Evolutionary conservation across 1,140 invertebrate species (phyloP), one percentile per base, ranked within the genome.

Genomic region (Zeugodacus cucurbitae): DNA sequence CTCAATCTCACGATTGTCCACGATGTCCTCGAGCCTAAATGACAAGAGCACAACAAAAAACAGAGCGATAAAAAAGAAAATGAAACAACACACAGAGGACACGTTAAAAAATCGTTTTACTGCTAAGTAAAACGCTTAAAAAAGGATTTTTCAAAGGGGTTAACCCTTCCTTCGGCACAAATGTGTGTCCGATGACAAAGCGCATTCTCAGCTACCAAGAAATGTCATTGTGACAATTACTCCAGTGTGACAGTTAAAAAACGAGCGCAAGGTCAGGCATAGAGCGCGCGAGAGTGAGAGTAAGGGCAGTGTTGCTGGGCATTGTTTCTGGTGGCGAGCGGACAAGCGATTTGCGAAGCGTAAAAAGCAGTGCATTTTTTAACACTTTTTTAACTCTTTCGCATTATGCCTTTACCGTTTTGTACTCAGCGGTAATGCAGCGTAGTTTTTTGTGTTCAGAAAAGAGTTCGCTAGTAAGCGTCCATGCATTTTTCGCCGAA

Each of bases 301-400:
- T 22, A n/a, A n/a, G 20, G 22, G n/a, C n/a, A n/a, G 58, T n/a
- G n/a, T 59, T 22, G 0, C 58, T 26, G 58, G 3, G n/a, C 34
- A n/a, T 48, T 82, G 22, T 34, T 82, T 41, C n/a, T 74, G 22
- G 8, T 74, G 34, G 44, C 44, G 44, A 48, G 44, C 44, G 10
- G 0, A 41, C 34, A 74, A 22, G 1, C n/a, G 41, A 82, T 82
- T 82, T 82, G 14, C 3, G 22, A 59, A 41, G 74, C 74, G 74
- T 82, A 48, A 82, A 48, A 82, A 82, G 22, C 41, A 82, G 74
- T 48, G 74, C 74, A 48, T 82, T 82, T 70, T 48, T 48, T 26
- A 82, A 44, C 41, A 26, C 8, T 54, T 82, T 82, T 82, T 48
- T 48, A 82, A 82, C 74, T 48, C 70, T 11, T 78, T 78, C 20